These are phyloP conservation scores for Andrena minutula DNA, from an alignment of 2,888 invertebrate species.

Conservation along the genomic window DNA sequence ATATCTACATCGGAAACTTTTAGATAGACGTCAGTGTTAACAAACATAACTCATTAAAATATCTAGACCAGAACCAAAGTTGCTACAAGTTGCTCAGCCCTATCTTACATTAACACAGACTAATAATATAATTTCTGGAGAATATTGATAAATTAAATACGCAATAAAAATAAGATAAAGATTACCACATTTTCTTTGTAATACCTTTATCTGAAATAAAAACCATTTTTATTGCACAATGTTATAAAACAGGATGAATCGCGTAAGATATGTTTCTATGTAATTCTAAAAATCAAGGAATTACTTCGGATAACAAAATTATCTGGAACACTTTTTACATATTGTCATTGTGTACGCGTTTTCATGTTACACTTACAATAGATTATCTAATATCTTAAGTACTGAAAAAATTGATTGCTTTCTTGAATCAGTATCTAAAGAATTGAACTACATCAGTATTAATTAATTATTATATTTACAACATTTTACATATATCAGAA, in stretches of 20 bases:
- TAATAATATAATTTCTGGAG: no score
- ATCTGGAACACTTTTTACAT: background rate
- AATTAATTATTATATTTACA: conserved; percentile 44
- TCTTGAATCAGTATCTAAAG: conserved; percentile 4
- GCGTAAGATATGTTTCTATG: conserved; percentile 6
- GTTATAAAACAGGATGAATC: background rate
- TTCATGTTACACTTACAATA: background rate
- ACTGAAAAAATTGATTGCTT: background rate
- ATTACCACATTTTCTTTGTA: background rate
- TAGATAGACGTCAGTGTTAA: no score
- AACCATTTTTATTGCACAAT: conserved; percentile 2
- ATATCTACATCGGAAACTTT: no score
- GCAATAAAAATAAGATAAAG: no score
- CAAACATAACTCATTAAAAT: no score
- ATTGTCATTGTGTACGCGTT: no score
- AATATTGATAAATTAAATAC: no score
- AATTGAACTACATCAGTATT: conserved; percentile 22
- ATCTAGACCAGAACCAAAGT: no score
- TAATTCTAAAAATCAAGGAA: background rate
- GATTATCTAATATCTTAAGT: conserved; percentile 1
- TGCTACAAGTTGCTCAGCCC: no score
- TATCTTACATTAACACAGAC: no score
- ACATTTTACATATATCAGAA: conserved; percentile 34
- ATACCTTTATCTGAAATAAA: background rate
- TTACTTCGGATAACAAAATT: conserved; percentile 1